A percentile compares a stretch with the other conserved stretches of the same genome.
Conservation (phyloP, 2,888 invertebrate genomes). For the Apamea epomidion region DNA sequence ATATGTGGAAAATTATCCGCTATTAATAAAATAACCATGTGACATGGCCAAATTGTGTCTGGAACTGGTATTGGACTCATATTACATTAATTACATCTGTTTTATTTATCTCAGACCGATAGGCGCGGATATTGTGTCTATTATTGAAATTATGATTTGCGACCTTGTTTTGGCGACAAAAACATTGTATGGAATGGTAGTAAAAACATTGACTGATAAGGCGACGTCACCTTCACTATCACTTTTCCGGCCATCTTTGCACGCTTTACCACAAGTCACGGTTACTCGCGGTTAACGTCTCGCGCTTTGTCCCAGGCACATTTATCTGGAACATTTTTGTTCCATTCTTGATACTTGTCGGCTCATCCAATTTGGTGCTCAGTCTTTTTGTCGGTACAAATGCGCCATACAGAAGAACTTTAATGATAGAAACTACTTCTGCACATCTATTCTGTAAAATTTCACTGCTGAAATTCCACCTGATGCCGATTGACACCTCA, state of each 20-base stretch:
- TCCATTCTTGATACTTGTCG: background rate
- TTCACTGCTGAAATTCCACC: no score
- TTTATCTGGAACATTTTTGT: background rate
- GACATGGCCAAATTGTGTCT: constrained; percentile 46
- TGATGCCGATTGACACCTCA: no score
- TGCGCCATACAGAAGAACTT: background rate
- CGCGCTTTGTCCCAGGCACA: background rate
- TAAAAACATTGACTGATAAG: constrained; percentile 38
- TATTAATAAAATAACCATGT: constrained; percentile 28
- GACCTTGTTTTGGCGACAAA: constrained; percentile 21
- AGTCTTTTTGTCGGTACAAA: background rate
- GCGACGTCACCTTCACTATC: constrained; percentile 1
- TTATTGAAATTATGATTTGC: constrained; percentile 28
- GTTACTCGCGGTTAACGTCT: background rate
- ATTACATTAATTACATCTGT: constrained; percentile 59
- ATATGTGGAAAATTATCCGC: constrained; percentile 13
- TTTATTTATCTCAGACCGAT: constrained; percentile 48
- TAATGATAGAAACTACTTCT: background rate
- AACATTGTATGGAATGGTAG: constrained; percentile 13
- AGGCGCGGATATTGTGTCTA: constrained; percentile 26
- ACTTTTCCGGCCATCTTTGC: constrained; percentile 1
- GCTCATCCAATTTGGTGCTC: background rate
- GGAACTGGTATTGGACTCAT: constrained; percentile 29
- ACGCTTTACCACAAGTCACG: constrained; percentile 1
- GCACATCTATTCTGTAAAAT: background rate